Base-by-base conservation (phyloP, 2,888 invertebrate species). In the Drosophila seclusa region DNA sequence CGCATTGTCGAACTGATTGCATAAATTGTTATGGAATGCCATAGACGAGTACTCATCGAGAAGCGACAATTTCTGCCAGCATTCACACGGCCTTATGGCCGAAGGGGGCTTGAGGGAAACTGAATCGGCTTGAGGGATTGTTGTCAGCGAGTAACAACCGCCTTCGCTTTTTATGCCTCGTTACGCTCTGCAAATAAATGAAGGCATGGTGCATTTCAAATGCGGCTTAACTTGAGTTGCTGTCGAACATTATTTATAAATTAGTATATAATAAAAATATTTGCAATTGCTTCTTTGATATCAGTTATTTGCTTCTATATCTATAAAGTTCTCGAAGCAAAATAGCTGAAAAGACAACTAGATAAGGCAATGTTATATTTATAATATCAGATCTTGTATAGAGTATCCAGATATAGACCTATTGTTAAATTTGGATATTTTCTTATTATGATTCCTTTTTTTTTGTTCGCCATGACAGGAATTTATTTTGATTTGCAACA, bases 401-500 rank as follows among this genome's bases (percentile, higher is more conserved):
- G 80, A 11, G 82, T 45, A 74, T 66, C 0, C 31, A 42, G 2
- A 50, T 4, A 48, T 31, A 55, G 65, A 53, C 21, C 11, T 61
- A 8, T 1, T 4, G 1, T 24, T 24, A 13, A 0, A 8, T 57
- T 36, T 21, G 1, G 3, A 4, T 11, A 42, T 49, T 61, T 55
- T 72, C 49, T 65, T 68, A 54, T 59, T 57, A 36, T 76, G 68
- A 76, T 66, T 68, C 31, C 42, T 50, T 60, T 68, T 68, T 75
- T 71, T 75, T 77, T 58, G 55, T 73, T 74, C 52, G 58, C 72
- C 69, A 62, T 61, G 71, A 54, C 70, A 70, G 62, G 76, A 90
- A 90, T 88, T 90, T 87, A 88, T 87, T 87, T 87, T 87, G 86
- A 87, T 87, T 87, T 90, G 85, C 83, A 81, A 80, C 86, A 88